A percentile compares a stretch with the other conserved stretches of the same genome.
These are phyloP conservation scores for Cepaea hortensis DNA, from an alignment of 2,888 invertebrate species.

Conservation along the genomic window DNA sequence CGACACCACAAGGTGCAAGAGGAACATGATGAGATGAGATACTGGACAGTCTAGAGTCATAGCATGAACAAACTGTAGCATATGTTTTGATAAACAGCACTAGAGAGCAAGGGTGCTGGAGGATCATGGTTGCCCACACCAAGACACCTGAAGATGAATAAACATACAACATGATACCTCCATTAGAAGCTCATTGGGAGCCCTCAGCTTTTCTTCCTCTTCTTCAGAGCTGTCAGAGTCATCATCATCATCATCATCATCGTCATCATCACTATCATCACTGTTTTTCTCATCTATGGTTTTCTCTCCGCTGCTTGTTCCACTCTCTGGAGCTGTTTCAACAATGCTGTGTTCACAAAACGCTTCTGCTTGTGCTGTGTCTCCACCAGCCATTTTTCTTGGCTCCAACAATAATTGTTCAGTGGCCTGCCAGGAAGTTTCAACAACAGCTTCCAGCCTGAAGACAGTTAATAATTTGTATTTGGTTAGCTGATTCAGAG, in stretches of 20 bases:
- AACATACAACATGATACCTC: slow-evolving; percentile 56
- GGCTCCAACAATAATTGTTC: not conserved
- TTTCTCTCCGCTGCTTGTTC: not conserved
- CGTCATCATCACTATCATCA: slow-evolving; percentile 50
- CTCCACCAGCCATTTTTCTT: not conserved
- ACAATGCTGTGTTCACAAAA: not conserved
- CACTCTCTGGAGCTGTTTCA: not conserved
- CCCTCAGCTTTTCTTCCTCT: slow-evolving; percentile 58
- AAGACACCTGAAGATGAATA: no score
- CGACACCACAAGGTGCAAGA: no score
- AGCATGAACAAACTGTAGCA: no score
- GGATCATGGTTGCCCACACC: no score
- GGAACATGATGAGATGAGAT: no score
- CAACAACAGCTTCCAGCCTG: slow-evolving; percentile 15
- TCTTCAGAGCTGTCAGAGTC: slow-evolving; percentile 55
- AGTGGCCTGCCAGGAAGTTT: slow-evolving; percentile 26
- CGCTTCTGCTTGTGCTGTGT: not conserved
- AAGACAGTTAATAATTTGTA: no score
- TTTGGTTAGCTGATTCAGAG: no score
- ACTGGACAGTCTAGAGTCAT: no score
- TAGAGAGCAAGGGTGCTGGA: no score
- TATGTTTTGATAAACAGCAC: no score
- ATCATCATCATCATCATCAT: slow-evolving; percentile 56
- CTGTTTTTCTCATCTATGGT: slow-evolving; percentile 41
- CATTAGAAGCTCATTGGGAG: slow-evolving; percentile 69